Base-by-base conservation (phyloP, 1,140 invertebrate species). In the Zaprionus lachaisei region DNA sequence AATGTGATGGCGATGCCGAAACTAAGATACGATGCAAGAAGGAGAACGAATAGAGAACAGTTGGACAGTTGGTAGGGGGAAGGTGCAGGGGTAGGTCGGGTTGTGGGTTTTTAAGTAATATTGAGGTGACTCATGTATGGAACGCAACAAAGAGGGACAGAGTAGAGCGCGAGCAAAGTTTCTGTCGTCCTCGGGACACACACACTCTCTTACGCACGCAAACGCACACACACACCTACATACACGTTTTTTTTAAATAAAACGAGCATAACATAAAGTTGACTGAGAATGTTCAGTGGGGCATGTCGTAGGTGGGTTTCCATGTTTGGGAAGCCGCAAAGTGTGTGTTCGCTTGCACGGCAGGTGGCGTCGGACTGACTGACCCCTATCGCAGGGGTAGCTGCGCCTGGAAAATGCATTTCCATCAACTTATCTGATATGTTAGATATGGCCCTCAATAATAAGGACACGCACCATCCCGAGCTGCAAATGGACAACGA, bases 321-420 rank as follows among this genome's bases (percentile, higher is more conserved):
- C 74, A 58, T 72, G 51, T 79, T 79, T 75, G 79, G 66, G 83
- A 86, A 86, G 85, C 85, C 85, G 71, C 86, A 90, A 89, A 85
- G 71, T 90, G 71, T 84, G 71, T 90, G 71, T 81, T 78, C 75
- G 86, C 75, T 89, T 78, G 80, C 71, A 54, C 24, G 60, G 74
- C 77, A 83, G 77, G 80, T 81, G 83, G 80, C 66, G 64, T 47
- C 41, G 38, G 38, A 5, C 38, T 5, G 38, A 51, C 47, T 24
- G 20, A 24, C 47, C 47, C 47, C 47, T 51, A 24, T 51, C 11
- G 11, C 24, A 14, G 47, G 47, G 78, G 80, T 83, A 82, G 80
- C 72, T 60, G 60, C 64, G 37, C 17, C 34, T 49, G 71, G 64
- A 72, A 80, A 89, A 81, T 89, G 81, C 84, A 89, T 69, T 90